Conservation (phyloP, 2,113 vertebrate genomes). For the Holacanthus passer region DNA sequence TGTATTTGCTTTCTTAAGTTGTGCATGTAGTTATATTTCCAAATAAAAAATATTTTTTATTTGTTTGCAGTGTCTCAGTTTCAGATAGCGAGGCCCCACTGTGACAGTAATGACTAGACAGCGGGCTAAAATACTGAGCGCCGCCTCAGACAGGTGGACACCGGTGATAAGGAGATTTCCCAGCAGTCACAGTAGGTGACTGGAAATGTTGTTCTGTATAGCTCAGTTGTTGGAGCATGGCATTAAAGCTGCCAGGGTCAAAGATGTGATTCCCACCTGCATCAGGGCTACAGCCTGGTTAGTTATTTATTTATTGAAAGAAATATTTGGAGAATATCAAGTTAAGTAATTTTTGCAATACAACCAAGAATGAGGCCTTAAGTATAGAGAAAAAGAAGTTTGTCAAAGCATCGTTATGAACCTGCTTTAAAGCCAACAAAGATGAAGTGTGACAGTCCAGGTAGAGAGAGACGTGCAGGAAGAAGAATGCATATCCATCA, state of each 20-base stretch:
- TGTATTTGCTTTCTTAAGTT: not conserved
- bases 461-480: slow-evolving; percentile 69
- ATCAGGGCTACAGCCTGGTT: not conserved
- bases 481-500: slow-evolving; percentile 93
- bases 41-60: slow-evolving; percentile 13
- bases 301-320: not conserved
- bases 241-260: slow-evolving; percentile 19
- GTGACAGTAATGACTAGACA: slow-evolving; percentile 64
- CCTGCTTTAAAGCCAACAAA: slow-evolving; percentile 48
- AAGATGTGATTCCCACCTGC: slow-evolving; percentile 25
- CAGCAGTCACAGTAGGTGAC: slow-evolving; percentile 45
- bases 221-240: slow-evolving; percentile 27
- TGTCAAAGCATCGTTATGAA: slow-evolving; percentile 48
- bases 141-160: slow-evolving; percentile 61
- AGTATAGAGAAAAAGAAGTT: slow-evolving; percentile 1
- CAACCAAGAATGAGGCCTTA: not conserved
- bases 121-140: slow-evolving; percentile 42
- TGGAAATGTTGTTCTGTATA: slow-evolving; percentile 39
- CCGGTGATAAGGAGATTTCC: slow-evolving; percentile 65
- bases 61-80: slow-evolving; percentile 20
- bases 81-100: slow-evolving; percentile 46
- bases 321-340: slow-evolving; percentile 1
- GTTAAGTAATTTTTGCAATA: too few relatives aligned
- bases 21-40: not conserved
- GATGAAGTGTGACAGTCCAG: slow-evolving; percentile 71